These are phyloP conservation scores for Bacillus rossius DNA, from an alignment of 1,140 invertebrate genomes.

Conservation along the genomic window DNA sequence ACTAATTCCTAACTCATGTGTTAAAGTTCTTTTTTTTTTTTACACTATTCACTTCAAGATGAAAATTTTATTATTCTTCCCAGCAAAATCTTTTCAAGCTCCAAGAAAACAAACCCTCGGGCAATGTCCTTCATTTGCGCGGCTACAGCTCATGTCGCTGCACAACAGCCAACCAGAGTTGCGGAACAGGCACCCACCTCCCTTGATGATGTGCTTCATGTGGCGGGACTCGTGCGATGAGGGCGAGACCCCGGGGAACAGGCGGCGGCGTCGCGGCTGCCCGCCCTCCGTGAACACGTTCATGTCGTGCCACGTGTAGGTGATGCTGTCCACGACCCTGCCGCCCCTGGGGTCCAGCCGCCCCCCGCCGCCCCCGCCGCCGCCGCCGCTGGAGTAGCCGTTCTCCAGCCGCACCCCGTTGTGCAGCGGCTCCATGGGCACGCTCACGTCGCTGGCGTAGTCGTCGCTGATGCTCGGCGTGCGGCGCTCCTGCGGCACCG, in stretches of 20 bases:
- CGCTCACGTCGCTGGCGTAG: too few species aligned
- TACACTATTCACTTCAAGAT: background rate
- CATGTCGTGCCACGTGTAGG: conserved; percentile 2
- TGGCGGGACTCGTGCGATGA: background rate
- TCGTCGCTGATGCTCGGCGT: too few species aligned
- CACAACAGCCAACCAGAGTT: background rate
- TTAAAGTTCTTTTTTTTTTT: background rate
- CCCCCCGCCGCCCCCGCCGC: background rate
- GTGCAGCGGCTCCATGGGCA: too few species aligned
- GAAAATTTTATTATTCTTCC: conserved; percentile 3
- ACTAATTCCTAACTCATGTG: too few species aligned
- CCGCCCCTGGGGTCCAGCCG: background rate
- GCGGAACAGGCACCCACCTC: background rate
- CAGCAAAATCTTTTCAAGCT: background rate
- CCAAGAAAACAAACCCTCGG: background rate
- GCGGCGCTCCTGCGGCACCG: too few species aligned
- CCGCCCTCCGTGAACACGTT: background rate
- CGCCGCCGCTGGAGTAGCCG: background rate
- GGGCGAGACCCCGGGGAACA: too few species aligned
- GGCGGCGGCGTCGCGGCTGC: background rate
- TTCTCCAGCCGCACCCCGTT: too few species aligned
- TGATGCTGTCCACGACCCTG: background rate
- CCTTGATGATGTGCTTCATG: conserved; percentile 8
- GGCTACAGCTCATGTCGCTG: background rate
- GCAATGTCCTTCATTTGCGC: background rate